Evolutionary conservation across 2,113 vertebrate genomes (phyloP).

Genomic region (Ursus arctos): DNA sequence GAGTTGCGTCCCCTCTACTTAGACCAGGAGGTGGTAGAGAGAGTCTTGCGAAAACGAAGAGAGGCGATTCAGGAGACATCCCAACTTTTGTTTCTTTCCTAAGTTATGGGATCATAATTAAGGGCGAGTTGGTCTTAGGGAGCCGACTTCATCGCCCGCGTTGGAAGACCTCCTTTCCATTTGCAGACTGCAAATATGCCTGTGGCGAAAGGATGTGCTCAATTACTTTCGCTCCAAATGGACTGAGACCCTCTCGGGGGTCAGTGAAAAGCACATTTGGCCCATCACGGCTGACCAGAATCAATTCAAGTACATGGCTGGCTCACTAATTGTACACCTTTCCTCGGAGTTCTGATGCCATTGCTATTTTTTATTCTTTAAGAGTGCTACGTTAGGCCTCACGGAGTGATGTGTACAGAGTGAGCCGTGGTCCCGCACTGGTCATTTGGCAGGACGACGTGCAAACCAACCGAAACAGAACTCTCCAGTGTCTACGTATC

Average conservation of each 20-base stretch:
- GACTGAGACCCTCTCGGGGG: background rate
- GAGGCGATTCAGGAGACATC: background rate
- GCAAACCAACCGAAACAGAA: background rate
- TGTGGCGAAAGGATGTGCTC: background rate
- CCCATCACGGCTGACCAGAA: background rate
- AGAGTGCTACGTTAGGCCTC: background rate
- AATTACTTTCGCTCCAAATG: background rate
- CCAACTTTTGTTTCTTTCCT: background rate
- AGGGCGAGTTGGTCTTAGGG: background rate
- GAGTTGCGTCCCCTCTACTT: background rate
- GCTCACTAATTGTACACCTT: background rate
- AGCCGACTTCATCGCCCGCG: background rate
- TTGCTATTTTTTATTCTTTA: background rate
- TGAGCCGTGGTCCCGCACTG: background rate
- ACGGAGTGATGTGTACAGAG: background rate
- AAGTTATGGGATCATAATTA: background rate
- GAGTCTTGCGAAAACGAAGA: background rate
- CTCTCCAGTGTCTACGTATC: background rate
- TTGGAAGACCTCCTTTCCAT: background rate
- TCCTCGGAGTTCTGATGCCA: background rate
- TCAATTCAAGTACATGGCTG: background rate
- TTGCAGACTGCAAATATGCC: constrained; percentile 12
- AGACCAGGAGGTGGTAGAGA: background rate
- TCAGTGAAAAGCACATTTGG: background rate
- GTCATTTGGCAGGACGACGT: background rate